Base-by-base conservation (phyloP, 2,797 vertebrate species). In the Sebastiscus tertius region DNA sequence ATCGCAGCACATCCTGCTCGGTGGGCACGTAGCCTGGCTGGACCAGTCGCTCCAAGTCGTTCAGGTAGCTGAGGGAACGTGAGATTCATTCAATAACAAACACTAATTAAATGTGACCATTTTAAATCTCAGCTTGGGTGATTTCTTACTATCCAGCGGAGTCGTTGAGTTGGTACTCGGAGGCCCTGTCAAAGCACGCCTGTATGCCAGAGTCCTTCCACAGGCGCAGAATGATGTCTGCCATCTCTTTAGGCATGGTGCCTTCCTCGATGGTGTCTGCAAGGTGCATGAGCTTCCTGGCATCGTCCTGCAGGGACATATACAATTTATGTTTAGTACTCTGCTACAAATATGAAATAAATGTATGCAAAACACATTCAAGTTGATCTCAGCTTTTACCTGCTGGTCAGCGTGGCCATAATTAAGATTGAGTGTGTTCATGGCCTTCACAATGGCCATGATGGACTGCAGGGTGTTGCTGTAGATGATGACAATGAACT, bases 161-260 rank as follows among this genome's bases (percentile, higher is more conserved):
- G 91, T 99, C 98, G 0, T 99, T 99, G 84, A 99, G 97, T 86
- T 99, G 99, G 93, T 98, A 99, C 89, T 99, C 99, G 0, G 99
- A 99, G 82, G 98, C 97, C 1, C 98, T 96, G 0, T 99, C 98
- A 0, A 97, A 99, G 92, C 98, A 99, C 1, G 94, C 97, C 93
- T 99, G 98, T 82, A 99, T 99, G 26, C 99, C 98, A 0, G 95
- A 12, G 71, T 99, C 98, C 88, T 98, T 98, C 99, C 99, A 99
- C 90, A 99, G 95, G 64, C 97, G 95, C 36, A 97, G 54, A 2
- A 99, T 99, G 89, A 99, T 98, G 49, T 99, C 98, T 0, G 97
- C 90, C 96, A 99, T 77, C 92, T 99, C 99, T 82, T 98, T 98
- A 16, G 99, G 98, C 98, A 99, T 99, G 18, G 96, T 94, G 69